phyloP scores from a whole-genome alignment of 2,113 vertebrate species.

The Rhagologus leucostigma region DNA sequence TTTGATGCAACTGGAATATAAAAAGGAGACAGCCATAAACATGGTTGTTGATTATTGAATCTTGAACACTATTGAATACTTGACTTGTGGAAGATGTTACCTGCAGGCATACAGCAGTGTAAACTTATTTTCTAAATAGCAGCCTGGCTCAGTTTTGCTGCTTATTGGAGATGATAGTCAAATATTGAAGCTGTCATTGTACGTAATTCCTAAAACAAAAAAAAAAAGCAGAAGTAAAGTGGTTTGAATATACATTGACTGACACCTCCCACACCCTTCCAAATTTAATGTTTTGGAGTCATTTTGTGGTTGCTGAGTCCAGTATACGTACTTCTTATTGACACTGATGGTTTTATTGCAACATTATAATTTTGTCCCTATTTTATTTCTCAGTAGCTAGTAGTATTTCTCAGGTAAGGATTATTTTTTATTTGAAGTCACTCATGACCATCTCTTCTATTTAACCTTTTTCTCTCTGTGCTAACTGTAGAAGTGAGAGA shows the following conservation, averaged over 20 bases:
- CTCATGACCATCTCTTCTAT: not conserved
- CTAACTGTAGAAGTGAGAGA: not conserved
- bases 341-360: not conserved
- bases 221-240: not conserved
- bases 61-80: not conserved
- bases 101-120: not conserved
- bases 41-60: not conserved
- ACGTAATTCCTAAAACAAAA: not conserved
- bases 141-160: not conserved
- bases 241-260: not conserved
- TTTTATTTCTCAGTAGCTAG: not conserved
- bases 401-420: not conserved
- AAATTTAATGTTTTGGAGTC: not conserved
- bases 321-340: not conserved
- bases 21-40: not conserved
- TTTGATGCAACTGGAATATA: not conserved
- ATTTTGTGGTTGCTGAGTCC: not conserved
- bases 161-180: not conserved
- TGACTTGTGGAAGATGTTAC: not conserved
- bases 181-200: not conserved
- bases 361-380: not conserved
- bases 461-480: not conserved
- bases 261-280: fast-evolving
- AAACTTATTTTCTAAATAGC: not conserved
- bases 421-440: not conserved